phyloP scores from a whole-genome alignment of 2,113 vertebrate genomes.

The Tragelaphus buxtoni region DNA sequence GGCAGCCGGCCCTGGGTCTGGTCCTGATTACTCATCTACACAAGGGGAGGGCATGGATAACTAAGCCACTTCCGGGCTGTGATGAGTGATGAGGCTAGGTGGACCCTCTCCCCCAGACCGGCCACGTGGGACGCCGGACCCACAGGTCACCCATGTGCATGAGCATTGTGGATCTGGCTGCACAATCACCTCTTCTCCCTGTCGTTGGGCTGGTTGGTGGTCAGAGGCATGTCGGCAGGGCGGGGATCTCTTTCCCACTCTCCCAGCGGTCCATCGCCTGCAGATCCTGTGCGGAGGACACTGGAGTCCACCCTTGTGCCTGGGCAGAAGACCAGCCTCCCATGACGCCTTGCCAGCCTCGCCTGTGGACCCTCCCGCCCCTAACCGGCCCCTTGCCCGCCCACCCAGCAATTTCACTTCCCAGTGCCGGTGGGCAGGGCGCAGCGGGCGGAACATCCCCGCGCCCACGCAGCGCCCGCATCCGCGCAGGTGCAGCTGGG shows the following conservation, averaged over 20 bases:
- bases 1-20: not conserved
- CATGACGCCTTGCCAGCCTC: accelerated
- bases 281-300: not conserved
- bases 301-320: not conserved
- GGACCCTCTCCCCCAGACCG: not conserved
- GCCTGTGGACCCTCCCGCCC: not conserved
- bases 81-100: not conserved
- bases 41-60: not conserved
- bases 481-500: not conserved
- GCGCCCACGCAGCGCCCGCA: not conserved
- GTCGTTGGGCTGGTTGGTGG: not conserved
- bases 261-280: not conserved
- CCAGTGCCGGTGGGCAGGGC: not conserved
- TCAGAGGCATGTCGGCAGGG: not conserved
- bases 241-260: not conserved
- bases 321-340: not conserved
- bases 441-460: not conserved
- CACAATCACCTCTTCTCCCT: not conserved
- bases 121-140: accelerated
- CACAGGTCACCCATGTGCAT: accelerated
- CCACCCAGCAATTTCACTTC: slow-evolving; percentile 54
- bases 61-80: accelerated
- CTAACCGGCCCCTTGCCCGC: no score
- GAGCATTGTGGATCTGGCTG: not conserved
- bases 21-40: not conserved